Evolutionary conservation across 2,888 invertebrate species (phyloP), one percentile per base, ranked within the genome.

Genomic region (Trachelus stipa): DNA sequence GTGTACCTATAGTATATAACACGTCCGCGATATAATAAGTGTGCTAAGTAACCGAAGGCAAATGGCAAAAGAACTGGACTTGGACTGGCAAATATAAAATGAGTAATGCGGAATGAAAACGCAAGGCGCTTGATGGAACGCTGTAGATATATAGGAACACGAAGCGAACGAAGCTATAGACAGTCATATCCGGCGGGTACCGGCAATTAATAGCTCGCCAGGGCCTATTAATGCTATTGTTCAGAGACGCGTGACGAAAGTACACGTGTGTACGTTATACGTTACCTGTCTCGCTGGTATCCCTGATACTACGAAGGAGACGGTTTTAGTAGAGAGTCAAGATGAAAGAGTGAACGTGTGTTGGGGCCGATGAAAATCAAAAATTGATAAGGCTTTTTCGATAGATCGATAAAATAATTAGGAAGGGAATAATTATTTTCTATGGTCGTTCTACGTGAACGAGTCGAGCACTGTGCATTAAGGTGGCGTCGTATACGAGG

Each of bases 171-270:
- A 84, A 85, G 87, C 89, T 90, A 90, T 90, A 88, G 90, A 90
- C 90, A 88, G 87, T 90, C 89, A 90, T 89, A 90, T 90, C 91
- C 91, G 91, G 91, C 89, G 89, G 88, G 88, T 85, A 90, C 87
- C 87, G 88, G 89, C 90, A 90, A 91, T 91, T 91, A 91, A 91
- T 90, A 90, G 91, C 90, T 90, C 90, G 88, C 86, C 88, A 86
- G 88, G 85, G 88, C 90, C 90, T 89, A 90, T 91, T 90, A 90
- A 91, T 91, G 90, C 90, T 88, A 91, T 90, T 91, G 90, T 90
- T 90, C 91, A 91, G 90, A 90, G 90, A 90, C 89, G 91, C 91
- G 91, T 90, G 90, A 91, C 91, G 90, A 85, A 84, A 85, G 83
- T 83, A 80, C 81, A 83, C 82, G 77, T 79, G 87, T 86, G 83